Percentiles rank a stretch among this genome's conserved stretches.
Evolutionary conservation across 2,113 vertebrate genomes (phyloP).

Genomic region (Daubentonia madagascariensis): DNA sequence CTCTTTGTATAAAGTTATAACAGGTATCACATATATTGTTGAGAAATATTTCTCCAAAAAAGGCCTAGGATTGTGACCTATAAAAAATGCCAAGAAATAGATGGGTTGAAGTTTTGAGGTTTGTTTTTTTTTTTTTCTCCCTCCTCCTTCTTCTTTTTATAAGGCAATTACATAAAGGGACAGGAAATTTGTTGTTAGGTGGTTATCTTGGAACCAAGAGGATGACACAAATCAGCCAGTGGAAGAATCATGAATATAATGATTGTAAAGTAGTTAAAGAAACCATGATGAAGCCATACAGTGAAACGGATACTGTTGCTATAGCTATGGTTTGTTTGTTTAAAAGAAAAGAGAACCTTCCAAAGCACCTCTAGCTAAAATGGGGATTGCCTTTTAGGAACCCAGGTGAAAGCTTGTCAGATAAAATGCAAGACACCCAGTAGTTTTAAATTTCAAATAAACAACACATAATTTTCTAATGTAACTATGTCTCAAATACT

Average conservation of each 20-base stretch:
- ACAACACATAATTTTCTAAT: neutral
- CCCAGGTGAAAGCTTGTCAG: neutral
- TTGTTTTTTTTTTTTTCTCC: no score
- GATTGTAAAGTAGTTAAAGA: neutral
- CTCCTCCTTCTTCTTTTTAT: neutral
- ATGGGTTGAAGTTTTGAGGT: neutral
- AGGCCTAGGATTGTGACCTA: neutral
- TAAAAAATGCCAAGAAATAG: neutral
- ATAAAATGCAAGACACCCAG: neutral
- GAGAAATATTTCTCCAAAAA: neutral
- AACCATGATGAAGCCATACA: rapidly evolving
- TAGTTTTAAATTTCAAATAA: neutral
- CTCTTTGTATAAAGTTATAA: neutral
- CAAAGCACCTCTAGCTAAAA: neutral
- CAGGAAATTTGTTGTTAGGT: neutral
- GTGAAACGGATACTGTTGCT: rapidly evolving
- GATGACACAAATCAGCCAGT: neutral
- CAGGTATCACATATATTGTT: neutral
- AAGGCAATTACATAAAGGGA: neutral
- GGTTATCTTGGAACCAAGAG: neutral
- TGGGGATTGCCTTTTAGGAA: neutral
- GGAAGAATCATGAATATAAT: neutral
- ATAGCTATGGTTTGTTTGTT: neutral
- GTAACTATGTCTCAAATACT: neutral
- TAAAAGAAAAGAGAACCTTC: neutral